Evolutionary conservation across 2,113 vertebrate genomes (phyloP), one percentile per base, ranked within the genome.

Genomic region (Macquaria ambigua): DNA sequence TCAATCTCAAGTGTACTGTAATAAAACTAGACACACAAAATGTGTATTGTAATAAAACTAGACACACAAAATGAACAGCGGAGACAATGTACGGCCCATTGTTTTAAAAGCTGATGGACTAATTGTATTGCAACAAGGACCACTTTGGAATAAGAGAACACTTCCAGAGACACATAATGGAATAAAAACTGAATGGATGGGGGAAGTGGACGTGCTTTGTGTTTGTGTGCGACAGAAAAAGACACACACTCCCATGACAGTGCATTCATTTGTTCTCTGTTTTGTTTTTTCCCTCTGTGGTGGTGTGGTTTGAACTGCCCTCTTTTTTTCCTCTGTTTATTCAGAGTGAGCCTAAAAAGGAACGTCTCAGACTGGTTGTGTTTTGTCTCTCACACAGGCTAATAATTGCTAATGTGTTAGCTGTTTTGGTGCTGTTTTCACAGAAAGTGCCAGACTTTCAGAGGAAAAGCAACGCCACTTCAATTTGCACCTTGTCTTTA

Each of bases 401-500:
- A 89, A 93, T 93, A 61, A 89, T 82, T 28, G n/a, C 74, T 93
- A 93, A 94, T 87, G 91, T 81, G 90, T 92, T 84, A 69, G 78
- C 79, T 52, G 79, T 70, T 70, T 61, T 61, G 4, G 62, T 67
- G 74, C 55, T 67, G 88, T 87, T 92, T 82, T 76, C 79, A 55
- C 70, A 37, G 67, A 77, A 89, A 68, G 91, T 91, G 94, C 83
- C 91, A 94, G 92, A 93, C 90, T 82, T 79, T 81, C 16, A 48
- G 53, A 80, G 81, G 61, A 83, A 88, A 79, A 46, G 81, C 74
- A 71, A 52, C 23, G 3, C 23, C 74, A 15, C 90, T 88, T 92
- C 77, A 91, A 94, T 94, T 94, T 93, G 83, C 94, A 93, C 91
- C 89, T 92, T 74, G 64, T 90, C 87, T 89, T 81, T 55, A 52